Percentiles rank a stretch among this genome's conserved stretches.
Conservation (phyloP, 2,888 invertebrate species). For the Odontocerum albicorne region DNA sequence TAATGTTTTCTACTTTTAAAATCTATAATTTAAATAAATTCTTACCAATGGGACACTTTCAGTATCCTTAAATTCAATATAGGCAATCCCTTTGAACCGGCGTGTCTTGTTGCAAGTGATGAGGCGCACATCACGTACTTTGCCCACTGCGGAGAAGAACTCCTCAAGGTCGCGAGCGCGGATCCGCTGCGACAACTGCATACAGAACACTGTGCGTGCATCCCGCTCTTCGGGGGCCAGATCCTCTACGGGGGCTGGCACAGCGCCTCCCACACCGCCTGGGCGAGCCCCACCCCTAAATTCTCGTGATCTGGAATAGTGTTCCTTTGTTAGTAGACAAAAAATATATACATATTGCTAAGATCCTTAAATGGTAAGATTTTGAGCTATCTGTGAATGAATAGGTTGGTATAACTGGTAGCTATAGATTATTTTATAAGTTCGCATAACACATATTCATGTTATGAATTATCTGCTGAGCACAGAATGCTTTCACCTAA, state of each 20-base stretch:
- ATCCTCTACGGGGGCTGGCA: slow-evolving; percentile 53
- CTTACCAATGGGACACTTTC: slow-evolving; percentile 93
- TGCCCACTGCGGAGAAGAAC: slow-evolving; percentile 98
- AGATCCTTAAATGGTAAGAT: no score
- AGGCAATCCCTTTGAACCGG: slow-evolving; percentile 98
- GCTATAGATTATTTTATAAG: no score
- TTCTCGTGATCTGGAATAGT: slow-evolving; percentile 47
- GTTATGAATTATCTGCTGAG: no score
- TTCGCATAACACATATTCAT: no score
- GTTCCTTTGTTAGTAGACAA: no score
- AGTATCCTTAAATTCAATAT: slow-evolving; percentile 97
- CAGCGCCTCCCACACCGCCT: slow-evolving; percentile 34
- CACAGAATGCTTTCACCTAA: no score
- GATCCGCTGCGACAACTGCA: slow-evolving; percentile 95
- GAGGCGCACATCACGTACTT: slow-evolving; percentile 96
- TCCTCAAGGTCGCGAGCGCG: slow-evolving; percentile 94
- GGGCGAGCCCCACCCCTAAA: slow-evolving; percentile 37
- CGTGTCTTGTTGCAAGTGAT: slow-evolving; percentile 99
- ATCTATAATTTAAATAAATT: slow-evolving; percentile 31
- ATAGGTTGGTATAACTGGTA: no score
- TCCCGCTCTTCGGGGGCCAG: slow-evolving; percentile 96
- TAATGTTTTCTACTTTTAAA: no score
- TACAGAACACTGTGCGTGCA: slow-evolving; percentile 97
- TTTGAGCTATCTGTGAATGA: no score
- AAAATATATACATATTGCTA: no score